Percentiles rank a stretch among this genome's conserved stretches.
Conservation (phyloP, 2,113 vertebrate genomes). For the Tragelaphus scriptus region DNA sequence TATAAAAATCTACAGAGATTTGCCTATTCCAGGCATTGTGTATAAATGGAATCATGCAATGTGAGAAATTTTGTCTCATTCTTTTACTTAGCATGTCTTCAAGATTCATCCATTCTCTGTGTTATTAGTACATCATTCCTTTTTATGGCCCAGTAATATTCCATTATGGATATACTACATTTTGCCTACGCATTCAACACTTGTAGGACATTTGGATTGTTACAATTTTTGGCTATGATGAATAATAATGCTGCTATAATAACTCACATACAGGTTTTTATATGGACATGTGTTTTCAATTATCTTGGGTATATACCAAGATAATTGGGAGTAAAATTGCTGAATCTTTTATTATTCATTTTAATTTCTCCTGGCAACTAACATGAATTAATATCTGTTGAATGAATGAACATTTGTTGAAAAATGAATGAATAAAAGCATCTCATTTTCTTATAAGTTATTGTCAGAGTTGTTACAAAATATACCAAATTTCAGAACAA, state of each 20-base stretch:
- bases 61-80: background rate
- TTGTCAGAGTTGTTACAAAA: background rate
- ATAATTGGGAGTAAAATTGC: background rate
- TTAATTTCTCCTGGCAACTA: background rate
- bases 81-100: background rate
- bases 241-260: background rate
- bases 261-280: background rate
- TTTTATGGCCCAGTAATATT: background rate
- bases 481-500: background rate
- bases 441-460: background rate
- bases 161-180: background rate
- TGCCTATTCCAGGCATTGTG: background rate
- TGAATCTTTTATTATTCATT: background rate
- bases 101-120: background rate
- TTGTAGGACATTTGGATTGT: background rate
- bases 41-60: background rate
- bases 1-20: background rate
- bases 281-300: background rate
- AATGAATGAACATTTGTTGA: background rate
- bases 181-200: background rate
- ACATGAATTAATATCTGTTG: background rate
- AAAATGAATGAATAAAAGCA: background rate
- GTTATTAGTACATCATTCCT: background rate
- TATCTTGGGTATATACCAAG: background rate
- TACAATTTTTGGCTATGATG: background rate